Evolutionary conservation across 2,888 invertebrate species (phyloP), one percentile per base, ranked within the genome.

Genomic region (Hylaea fasciaria): DNA sequence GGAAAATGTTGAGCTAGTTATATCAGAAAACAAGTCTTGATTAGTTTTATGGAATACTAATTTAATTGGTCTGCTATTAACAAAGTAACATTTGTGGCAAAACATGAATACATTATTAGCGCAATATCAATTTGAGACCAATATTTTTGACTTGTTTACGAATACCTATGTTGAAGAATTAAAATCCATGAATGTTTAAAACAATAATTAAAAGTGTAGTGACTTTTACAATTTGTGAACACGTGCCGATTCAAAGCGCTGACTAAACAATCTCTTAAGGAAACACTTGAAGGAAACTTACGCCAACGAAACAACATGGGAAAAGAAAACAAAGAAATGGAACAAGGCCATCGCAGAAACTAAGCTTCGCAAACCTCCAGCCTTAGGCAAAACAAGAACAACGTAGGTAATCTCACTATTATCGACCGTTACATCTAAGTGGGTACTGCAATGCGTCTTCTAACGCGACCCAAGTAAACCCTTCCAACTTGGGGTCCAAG

Each of bases 391-490:
- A 44, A 11, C 41, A 17, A 11, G 37, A 46, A 53, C 45, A 49
- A 57, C 8, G 7, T 40, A 22, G 22, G 5, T 22, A 37, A 52
- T 52, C 47, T 35, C 48, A 0, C 44, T n/a, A 14, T 22, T 35
- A 57, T 52, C 51, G 14, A 13, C n/a, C 51, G 22, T 37, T 14
- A 40, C n/a, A 47, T 52, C 47, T 50, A 12, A 48, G 51, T 32
- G 10, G n/a, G 16, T 29, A 29, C 57, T 37, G 58, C 52, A 52
- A 47, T 58, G 58, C 47, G 52, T 51, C 51, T 48, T 32, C 35
- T 49, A 44, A 46, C 40, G 16, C 32, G 29, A 32, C 14, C 16
- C 32, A 22, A 5, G 46, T 35, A 40, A 57, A 50, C 40, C 45
- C 45, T 40, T 50, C 50, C 32, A 37, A 50, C 37, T 40, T 49